Evolutionary conservation across 2,113 vertebrate species (phyloP).

Genomic region (Spea bombifrons): DNA sequence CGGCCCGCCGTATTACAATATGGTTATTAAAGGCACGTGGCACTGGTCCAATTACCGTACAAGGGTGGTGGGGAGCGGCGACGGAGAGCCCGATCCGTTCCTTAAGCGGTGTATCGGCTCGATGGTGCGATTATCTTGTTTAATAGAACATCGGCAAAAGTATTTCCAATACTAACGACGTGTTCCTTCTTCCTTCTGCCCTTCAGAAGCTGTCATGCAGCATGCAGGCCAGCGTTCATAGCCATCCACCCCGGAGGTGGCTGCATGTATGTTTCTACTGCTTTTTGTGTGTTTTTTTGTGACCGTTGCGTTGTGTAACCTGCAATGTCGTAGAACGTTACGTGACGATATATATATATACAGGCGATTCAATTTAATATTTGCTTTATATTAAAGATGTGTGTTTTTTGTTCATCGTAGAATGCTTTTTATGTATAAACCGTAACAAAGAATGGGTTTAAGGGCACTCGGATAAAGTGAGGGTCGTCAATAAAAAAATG

Average conservation of each 20-base stretch:
- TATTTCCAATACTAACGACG: conserved; percentile 32
- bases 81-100: neutral
- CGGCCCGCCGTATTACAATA: conserved; percentile 23
- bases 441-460: no score
- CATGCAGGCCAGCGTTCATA: conserved; percentile 42
- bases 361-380: no score
- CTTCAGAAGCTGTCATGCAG: conserved; percentile 49
- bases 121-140: conserved; percentile 19
- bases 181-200: conserved; percentile 44
- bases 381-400: no score
- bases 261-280: conserved; percentile 38
- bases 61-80: conserved; percentile 7
- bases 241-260: conserved; percentile 45
- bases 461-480: no score
- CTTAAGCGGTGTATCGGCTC: conserved; percentile 5
- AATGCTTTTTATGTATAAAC: no score
- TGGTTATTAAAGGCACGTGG: conserved; percentile 34
- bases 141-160: conserved; percentile 18
- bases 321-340: no score
- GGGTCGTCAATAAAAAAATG: no score
- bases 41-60: neutral
- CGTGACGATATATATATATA: no score
- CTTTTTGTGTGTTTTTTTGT: no score
- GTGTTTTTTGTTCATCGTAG: no score
- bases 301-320: no score